A percentile compares a stretch with the other conserved stretches of the same genome.
phyloP scores from a whole-genome alignment of 2,888 invertebrate genomes.

The Hypselothyrea guttata region DNA sequence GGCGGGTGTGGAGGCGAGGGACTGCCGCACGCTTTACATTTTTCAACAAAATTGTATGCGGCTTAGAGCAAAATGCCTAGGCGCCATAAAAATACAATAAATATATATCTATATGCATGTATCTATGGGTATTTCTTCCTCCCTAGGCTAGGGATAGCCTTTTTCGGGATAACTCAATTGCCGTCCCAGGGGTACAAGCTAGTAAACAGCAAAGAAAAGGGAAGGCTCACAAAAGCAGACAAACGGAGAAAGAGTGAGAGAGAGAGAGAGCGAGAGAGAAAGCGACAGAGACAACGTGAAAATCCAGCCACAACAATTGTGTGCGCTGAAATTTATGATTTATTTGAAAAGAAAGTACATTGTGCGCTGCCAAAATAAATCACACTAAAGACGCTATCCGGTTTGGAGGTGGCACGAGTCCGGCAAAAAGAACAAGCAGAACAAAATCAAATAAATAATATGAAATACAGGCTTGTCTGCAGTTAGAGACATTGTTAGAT shows the following conservation, averaged over 20 bases:
- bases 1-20: neutral
- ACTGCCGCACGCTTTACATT: constrained; percentile 54
- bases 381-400: constrained; percentile 65
- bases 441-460: constrained; percentile 63
- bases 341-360: constrained; percentile 77
- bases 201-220: constrained; percentile 1
- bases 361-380: constrained; percentile 73
- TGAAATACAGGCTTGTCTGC: constrained; percentile 11
- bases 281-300: too few relatives aligned
- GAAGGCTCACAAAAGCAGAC: neutral
- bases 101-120: constrained; percentile 41
- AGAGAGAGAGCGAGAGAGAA: too few relatives aligned
- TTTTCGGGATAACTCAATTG: constrained; percentile 74
- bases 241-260: neutral
- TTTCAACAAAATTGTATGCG: constrained; percentile 65
- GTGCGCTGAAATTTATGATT: constrained; percentile 76
- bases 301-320: constrained; percentile 37
- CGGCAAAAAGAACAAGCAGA: constrained; percentile 20
- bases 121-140: constrained; percentile 22
- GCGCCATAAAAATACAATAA: constrained; percentile 76
- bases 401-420: neutral
- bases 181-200: constrained; percentile 35
- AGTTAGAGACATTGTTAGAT: neutral
- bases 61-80: constrained; percentile 54
- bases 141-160: constrained; percentile 58